Percentiles rank a stretch among this genome's conserved stretches.
These are phyloP conservation scores for Hartigia nigra DNA, from an alignment of 2,888 invertebrate species.

Conservation along the genomic window DNA sequence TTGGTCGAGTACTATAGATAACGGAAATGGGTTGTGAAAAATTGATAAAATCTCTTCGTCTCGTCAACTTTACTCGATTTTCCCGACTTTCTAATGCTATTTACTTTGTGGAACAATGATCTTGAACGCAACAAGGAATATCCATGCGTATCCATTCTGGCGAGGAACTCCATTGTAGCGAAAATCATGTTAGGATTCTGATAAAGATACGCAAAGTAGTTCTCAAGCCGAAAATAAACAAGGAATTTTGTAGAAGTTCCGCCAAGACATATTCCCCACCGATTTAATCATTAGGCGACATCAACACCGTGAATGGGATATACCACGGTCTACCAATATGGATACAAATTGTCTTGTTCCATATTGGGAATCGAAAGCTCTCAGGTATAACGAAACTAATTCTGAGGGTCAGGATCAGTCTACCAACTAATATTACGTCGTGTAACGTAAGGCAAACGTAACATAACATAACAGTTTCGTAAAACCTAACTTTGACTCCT, in stretches of 20 bases:
- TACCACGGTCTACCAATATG: neutral
- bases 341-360: constrained; percentile 46
- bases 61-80: neutral
- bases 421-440: neutral
- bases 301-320: constrained; percentile 21
- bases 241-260: neutral
- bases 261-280: neutral
- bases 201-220: neutral
- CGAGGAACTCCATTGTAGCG: neutral
- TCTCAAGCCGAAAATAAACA: neutral
- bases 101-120: neutral
- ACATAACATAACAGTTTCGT: constrained; percentile 22
- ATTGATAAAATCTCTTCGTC: neutral
- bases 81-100: neutral
- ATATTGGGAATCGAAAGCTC: constrained; percentile 44
- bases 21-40: neutral
- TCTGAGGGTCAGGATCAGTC: constrained; percentile 15
- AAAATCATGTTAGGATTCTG: neutral
- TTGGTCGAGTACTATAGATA: neutral
- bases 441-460: constrained; percentile 7
- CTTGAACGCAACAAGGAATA: neutral
- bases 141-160: neutral
- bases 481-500: constrained; percentile 16
- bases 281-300: constrained; percentile 42
- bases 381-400: constrained; percentile 46